phyloP scores from a whole-genome alignment of 1,140 invertebrate species.

The Drosophila orena region DNA sequence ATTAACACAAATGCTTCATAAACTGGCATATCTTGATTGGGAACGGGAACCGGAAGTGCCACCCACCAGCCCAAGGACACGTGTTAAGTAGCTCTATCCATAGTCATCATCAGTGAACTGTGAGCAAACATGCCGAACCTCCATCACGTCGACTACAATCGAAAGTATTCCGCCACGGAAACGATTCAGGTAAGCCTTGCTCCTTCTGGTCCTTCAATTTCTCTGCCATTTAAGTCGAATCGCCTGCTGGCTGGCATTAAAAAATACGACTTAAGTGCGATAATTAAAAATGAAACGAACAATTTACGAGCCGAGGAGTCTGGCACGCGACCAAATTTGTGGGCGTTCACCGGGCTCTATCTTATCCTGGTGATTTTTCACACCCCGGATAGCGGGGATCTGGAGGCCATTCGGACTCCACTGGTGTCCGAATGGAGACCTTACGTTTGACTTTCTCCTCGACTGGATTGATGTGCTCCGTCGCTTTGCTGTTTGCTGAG shows the following conservation, averaged over 20 bases:
- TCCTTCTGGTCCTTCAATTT: conserved; percentile 2
- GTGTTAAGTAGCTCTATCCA: conserved; percentile 70
- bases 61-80: conserved; percentile 56
- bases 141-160: conserved; percentile 83
- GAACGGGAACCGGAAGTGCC: conserved; percentile 35
- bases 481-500: conserved; percentile 53
- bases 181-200: conserved; percentile 81
- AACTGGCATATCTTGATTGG: conserved; percentile 67
- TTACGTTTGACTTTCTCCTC: conserved; percentile 29
- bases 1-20: conserved; percentile 83
- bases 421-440: conserved; percentile 14
- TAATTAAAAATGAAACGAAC: conserved; percentile 76
- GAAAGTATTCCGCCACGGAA: conserved; percentile 84
- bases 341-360: conserved; percentile 12
- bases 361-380: conserved; percentile 58
- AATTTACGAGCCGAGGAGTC: conserved; percentile 65
- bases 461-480: conserved; percentile 69
- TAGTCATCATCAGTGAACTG: conserved; percentile 61
- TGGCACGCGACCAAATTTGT: conserved; percentile 66
- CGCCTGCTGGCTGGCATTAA: conserved; percentile 30
- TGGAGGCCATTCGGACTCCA: background rate
- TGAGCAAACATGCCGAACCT: conserved; percentile 83
- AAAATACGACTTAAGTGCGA: conserved; percentile 66
- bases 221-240: conserved; percentile 14
- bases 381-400: conserved; percentile 31